These are phyloP conservation scores for Rhinopithecus roxellana DNA, from an alignment of 2,113 vertebrate genomes.

Conservation along the genomic window DNA sequence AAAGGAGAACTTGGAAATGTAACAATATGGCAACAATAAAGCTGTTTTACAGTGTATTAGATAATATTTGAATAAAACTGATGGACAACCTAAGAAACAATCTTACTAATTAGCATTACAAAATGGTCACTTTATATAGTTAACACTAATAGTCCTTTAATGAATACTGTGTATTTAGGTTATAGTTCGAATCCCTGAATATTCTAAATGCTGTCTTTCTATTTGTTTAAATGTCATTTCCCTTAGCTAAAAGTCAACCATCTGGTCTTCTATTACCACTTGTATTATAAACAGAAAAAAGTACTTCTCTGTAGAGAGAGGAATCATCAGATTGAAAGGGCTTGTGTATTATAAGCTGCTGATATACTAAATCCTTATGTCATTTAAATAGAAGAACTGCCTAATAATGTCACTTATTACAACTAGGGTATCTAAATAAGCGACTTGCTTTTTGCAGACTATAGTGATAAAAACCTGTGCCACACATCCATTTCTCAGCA, in stretches of 20 bases:
- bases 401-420: constrained; percentile 87
- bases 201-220: constrained; percentile 78
- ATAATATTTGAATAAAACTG: constrained; percentile 52
- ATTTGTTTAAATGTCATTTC: constrained; percentile 85
- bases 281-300: constrained; percentile 79
- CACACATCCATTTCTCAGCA: constrained; percentile 86
- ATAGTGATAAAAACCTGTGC: constrained; percentile 83
- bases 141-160: constrained; percentile 59
- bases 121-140: constrained; percentile 60
- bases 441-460: constrained; percentile 80
- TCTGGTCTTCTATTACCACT: constrained; percentile 82
- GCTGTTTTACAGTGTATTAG: not conserved
- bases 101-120: constrained; percentile 58
- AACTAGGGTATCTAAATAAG: constrained; percentile 81
- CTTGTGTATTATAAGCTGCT: constrained; percentile 82
- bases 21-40: constrained; percentile 11
- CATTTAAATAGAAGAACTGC: constrained; percentile 84
- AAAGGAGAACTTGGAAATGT: constrained; percentile 32
- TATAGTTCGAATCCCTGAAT: constrained; percentile 72
- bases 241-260: constrained; percentile 83
- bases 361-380: constrained; percentile 81
- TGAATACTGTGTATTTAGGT: constrained; percentile 61
- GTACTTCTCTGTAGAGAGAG: constrained; percentile 67
- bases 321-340: constrained; percentile 81
- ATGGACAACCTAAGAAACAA: constrained; percentile 8